phyloP scores from a whole-genome alignment of 2,797 vertebrate genomes.

The Cynodonichthys magdalenae region DNA sequence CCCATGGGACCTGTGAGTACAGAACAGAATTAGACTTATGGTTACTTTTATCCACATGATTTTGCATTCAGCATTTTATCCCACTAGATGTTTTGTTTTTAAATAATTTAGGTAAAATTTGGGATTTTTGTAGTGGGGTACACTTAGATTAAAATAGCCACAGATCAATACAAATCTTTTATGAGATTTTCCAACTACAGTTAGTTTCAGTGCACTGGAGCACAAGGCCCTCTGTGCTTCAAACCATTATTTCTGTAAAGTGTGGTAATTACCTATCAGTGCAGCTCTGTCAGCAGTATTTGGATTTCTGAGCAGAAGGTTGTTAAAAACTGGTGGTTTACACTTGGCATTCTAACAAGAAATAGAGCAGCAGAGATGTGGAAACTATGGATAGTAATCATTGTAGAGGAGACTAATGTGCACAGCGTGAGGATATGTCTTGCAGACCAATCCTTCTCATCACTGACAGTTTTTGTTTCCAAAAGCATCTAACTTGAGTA shows the following conservation, averaged over 20 bases:
- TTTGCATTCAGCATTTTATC: not conserved
- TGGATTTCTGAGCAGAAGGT: not conserved
- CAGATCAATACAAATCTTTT: not conserved
- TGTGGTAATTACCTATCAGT: not conserved
- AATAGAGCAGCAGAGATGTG: not conserved
- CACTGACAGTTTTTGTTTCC: not conserved
- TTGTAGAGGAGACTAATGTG: not conserved
- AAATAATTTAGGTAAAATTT: not conserved
- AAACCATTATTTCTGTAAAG: not conserved
- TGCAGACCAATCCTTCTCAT: not conserved
- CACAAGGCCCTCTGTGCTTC: not conserved
- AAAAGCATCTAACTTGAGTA: not conserved
- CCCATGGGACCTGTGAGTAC: constrained; percentile 75
- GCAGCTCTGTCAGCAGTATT: not conserved
- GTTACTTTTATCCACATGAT: not conserved
- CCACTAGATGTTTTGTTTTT: too few relatives aligned
- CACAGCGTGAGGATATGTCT: not conserved
- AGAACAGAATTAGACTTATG: not conserved
- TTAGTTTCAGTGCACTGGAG: not conserved
- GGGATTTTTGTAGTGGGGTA: not conserved
- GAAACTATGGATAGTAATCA: not conserved
- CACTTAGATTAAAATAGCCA: not conserved
- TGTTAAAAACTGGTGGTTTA: not conserved
- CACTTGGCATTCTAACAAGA: not conserved
- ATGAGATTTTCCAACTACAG: not conserved